Evolutionary conservation across 2,888 invertebrate genomes (phyloP).

Genomic region (Disparrhopalites patrizii): DNA sequence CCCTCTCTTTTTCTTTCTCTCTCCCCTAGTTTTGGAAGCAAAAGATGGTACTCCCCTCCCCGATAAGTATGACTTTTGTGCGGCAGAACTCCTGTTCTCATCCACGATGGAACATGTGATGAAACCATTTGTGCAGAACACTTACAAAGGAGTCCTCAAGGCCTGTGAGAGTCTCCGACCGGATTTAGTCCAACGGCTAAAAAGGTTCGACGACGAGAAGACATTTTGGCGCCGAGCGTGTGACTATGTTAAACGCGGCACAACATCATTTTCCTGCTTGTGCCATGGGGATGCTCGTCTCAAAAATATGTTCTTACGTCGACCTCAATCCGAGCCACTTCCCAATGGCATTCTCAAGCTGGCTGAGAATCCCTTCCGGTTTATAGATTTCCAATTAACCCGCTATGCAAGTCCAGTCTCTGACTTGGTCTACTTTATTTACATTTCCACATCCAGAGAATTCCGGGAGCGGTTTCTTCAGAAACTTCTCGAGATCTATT

Average conservation of each 20-base stretch:
- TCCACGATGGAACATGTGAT: constrained; percentile 28
- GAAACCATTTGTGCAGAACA: constrained; percentile 29
- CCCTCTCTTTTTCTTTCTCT: constrained; percentile 9
- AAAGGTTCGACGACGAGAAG: constrained; percentile 36
- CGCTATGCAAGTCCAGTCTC: constrained; percentile 64
- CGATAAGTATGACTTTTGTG: constrained; percentile 38
- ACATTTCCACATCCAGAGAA: constrained; percentile 56
- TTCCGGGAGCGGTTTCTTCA: constrained; percentile 56
- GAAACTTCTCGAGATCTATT: constrained; percentile 58
- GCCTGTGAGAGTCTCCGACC: constrained; percentile 39
- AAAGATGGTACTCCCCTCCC: constrained; percentile 34
- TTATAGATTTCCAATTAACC: constrained; percentile 67
- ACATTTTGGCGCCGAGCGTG: constrained; percentile 38
- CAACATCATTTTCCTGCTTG: constrained; percentile 39
- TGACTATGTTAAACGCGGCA: constrained; percentile 32
- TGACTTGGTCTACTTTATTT: constrained; percentile 60
- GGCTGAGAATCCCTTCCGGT: constrained; percentile 31
- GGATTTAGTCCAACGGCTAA: constrained; percentile 34
- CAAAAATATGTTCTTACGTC: constrained; percentile 39
- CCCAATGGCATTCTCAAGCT: constrained; percentile 1
- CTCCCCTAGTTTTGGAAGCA: constrained; percentile 40
- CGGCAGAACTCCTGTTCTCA: constrained; percentile 37
- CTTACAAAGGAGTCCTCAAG: constrained; percentile 36
- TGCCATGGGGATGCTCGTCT: constrained; percentile 45
- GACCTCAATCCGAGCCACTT: background rate